Percentiles rank a stretch among this genome's conserved stretches.
These are phyloP conservation scores for Zoanthus solanderi DNA, from an alignment of 92 coral and sea anemone genomes.

Conservation along the genomic window DNA sequence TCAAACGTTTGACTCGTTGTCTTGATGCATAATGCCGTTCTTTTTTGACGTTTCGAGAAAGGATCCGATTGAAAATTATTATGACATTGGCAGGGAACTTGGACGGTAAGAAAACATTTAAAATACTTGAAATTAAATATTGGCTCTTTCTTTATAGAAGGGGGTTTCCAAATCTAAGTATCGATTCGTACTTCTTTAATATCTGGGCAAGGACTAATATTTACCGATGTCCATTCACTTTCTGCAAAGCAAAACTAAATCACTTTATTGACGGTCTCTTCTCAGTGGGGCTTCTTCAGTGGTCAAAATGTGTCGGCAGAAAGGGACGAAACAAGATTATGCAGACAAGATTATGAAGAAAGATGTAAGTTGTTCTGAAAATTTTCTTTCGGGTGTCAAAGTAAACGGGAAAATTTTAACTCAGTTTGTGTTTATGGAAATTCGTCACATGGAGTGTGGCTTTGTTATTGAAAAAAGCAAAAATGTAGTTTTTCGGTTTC, in stretches of 20 bases:
- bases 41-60: slow-evolving; percentile 79
- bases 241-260: neutral
- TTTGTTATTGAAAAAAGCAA: neutral
- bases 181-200: neutral
- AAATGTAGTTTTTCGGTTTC: neutral
- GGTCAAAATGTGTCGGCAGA: slow-evolving; percentile 81
- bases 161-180: slow-evolving; percentile 5
- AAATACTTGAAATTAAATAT: neutral
- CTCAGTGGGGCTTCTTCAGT: slow-evolving; percentile 97
- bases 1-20: neutral
- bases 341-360: slow-evolving; percentile 93
- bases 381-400: slow-evolving; percentile 1
- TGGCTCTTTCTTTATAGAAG: slow-evolving; percentile 18
- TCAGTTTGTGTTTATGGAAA: neutral
- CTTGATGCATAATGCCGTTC: slow-evolving; percentile 61
- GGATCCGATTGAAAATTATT: slow-evolving; percentile 83
- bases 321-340: slow-evolving; percentile 81
- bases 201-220: slow-evolving; percentile 35
- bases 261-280: slow-evolving; percentile 22
- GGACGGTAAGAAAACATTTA: slow-evolving; percentile 70
- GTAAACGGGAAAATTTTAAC: neutral
- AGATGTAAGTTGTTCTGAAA: slow-evolving; percentile 71
- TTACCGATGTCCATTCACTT: neutral
- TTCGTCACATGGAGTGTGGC: neutral
- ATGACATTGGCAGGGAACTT: slow-evolving; percentile 76